Evolutionary conservation across 1,140 invertebrate genomes (phyloP), one percentile per base, ranked within the genome.

Genomic region (Bombus fervidus): DNA sequence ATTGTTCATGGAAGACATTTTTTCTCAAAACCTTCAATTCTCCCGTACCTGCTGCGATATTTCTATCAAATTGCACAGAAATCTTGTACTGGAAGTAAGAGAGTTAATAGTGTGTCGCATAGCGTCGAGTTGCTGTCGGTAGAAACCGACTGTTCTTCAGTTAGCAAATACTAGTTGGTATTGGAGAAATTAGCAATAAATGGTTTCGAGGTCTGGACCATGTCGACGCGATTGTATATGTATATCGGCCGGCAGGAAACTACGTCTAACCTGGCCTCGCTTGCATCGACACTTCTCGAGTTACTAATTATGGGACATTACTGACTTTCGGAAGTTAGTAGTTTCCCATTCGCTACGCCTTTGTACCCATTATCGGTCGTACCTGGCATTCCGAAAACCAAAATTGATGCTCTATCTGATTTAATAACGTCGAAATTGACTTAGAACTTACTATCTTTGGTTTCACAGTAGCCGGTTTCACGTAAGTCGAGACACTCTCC

Each of bases 261-360:
- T 90, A 41, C 39, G n/a, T 76, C 68, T 87, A 64, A 64, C 86
- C 37, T 39, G 28, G 76, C 76, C 71, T 22, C 75, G 71, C 43
- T 76, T 37, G 62, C 77, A 72, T 86, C 72, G 79, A 87, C 88
- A 87, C 89, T 87, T 86, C 79, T 76, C 64, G 71, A 89, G 86
- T 90, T 90, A 85, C 88, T 90, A 90, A 90, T 90, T 90, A 87
- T 81, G 68, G 83, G 86, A 90, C 86, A 87, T 90, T 90, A 88
- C 88, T 77, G 86, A 88, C 89, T 90, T 76, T 47, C 76, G 83
- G 72, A 90, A 90, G 89, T 90, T 90, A 83, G 80, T 28, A 90
- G 86, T 90, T 84, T 88, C 86, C 83, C 66, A 90, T 90, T 88
- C 86, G 68, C 79, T 71, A 71, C 83, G 59, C 86, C 83, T 86